Evolutionary conservation across 1,140 invertebrate species (phyloP), one percentile per base, ranked within the genome.

Genomic region (Drosophila teissieri): DNA sequence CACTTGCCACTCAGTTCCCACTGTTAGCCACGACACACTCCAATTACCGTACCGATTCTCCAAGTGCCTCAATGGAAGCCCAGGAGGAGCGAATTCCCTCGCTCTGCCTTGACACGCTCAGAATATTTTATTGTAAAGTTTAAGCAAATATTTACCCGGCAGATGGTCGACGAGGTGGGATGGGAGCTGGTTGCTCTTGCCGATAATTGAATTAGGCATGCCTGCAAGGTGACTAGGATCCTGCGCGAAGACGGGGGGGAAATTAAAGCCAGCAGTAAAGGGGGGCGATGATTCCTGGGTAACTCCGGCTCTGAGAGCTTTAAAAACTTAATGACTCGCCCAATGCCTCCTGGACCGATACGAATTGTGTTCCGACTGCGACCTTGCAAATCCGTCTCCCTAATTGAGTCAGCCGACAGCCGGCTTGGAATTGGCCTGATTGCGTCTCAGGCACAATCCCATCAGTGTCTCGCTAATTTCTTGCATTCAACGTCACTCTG

Each of bases 121-220:
- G 64, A 78, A 73, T 80, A 84, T 80, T 75, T 70, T 40, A 78
- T 75, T 70, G 69, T 44, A 56, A 82, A 82, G 61, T 78, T 81
- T 70, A 67, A 55, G 52, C 63, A 78, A 85, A 82, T 86, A 58
- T 86, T 82, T 78, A 63, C 62, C 49, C 56, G 51, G 45, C 73
- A 77, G 73, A 82, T 65, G 69, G 45, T 37, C 22, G 48, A 15
- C 37, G 34, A 24, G 31, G 31, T 31, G 31, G 31, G 8, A 8
- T 31, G 53, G 37, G 55, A 27, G 48, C 45, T 22, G 61, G 53
- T 55, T 57, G 39, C 34, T 62, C 63, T 61, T 58, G 63, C 67
- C 74, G 69, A 74, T 82, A 88, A 86, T 86, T 88, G 72, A 86
- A 88, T 86, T 82, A 75, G 64, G 46, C 46, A 24, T 17, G 51